Evolutionary conservation across 2,797 vertebrate genomes (phyloP).

Genomic region (Oreonectes daqikongensis): DNA sequence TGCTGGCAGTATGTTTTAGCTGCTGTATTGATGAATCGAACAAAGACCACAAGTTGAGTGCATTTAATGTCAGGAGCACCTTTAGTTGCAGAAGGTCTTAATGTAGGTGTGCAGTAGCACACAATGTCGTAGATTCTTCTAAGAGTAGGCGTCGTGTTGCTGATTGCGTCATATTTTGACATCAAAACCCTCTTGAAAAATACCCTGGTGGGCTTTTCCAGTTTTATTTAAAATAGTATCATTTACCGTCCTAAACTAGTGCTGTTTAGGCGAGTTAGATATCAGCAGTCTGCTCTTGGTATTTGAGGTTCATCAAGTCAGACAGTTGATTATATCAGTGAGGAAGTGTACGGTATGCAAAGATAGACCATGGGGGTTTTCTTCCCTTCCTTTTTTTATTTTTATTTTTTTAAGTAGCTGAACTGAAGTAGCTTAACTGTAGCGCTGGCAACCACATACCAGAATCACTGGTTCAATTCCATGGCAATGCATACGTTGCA

Average conservation of each 20-base stretch:
- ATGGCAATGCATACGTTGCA: not conserved
- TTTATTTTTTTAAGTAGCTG: not conserved
- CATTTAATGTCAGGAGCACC: constrained; percentile 2
- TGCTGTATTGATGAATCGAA: not conserved
- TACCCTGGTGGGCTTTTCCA: constrained; percentile 56
- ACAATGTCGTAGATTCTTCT: constrained; percentile 11
- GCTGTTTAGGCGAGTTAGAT: not conserved
- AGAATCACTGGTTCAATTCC: not conserved
- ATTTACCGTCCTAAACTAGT: not conserved
- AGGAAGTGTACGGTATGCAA: not conserved
- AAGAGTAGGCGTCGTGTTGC: constrained; percentile 39
- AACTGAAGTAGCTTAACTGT: not conserved
- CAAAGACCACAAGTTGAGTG: not conserved
- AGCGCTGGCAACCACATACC: not conserved
- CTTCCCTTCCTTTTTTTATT: too few relatives aligned
- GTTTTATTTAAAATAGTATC: constrained; percentile 40
- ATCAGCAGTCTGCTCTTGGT: not conserved
- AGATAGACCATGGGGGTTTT: not conserved
- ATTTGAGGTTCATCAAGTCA: not conserved
- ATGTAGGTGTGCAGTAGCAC: constrained; percentile 42
- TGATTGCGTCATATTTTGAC: constrained; percentile 42
- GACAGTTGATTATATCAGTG: not conserved
- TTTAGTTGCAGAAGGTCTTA: constrained; percentile 3
- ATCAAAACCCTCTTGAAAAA: constrained; percentile 40
- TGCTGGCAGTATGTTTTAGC: not conserved